Conservation (phyloP, 1,140 invertebrate genomes). For the Lysiphlebus fabarum region DNA sequence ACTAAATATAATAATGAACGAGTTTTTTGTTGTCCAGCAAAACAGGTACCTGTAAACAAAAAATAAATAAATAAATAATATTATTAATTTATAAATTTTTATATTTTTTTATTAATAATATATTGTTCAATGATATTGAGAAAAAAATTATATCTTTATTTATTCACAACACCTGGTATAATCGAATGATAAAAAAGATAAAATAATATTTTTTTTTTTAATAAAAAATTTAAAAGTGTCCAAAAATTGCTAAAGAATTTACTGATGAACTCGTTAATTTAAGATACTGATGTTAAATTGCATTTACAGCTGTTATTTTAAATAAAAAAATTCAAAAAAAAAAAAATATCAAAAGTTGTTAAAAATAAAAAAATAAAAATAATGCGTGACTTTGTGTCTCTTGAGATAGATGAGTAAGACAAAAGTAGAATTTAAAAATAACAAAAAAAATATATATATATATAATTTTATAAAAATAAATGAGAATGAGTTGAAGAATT, state of each 20-base stretch:
- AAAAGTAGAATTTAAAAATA: conserved; percentile 5
- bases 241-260: not conserved
- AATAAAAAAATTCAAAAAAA: not conserved
- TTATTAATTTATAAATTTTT: no score
- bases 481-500: conserved; percentile 7
- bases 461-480: conserved; percentile 4
- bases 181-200: not conserved
- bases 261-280: conserved; percentile 15
- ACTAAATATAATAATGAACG: conserved; percentile 75
- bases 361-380: conserved; percentile 1
- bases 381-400: conserved; percentile 13
- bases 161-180: not conserved
- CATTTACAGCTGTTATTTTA: not conserved
- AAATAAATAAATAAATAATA: no score
- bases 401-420: not conserved
- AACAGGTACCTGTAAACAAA: conserved; percentile 74
- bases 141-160: no score
- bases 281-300: not conserved
- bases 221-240: not conserved
- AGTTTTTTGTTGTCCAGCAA: conserved; percentile 83
- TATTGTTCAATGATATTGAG: no score
- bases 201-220: no score
- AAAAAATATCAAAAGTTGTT: not conserved
- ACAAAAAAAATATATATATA: no score
- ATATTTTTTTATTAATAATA: no score